Evolutionary conservation across 1,140 invertebrate genomes (phyloP).

Genomic region (Pristionchus pacificus): DNA sequence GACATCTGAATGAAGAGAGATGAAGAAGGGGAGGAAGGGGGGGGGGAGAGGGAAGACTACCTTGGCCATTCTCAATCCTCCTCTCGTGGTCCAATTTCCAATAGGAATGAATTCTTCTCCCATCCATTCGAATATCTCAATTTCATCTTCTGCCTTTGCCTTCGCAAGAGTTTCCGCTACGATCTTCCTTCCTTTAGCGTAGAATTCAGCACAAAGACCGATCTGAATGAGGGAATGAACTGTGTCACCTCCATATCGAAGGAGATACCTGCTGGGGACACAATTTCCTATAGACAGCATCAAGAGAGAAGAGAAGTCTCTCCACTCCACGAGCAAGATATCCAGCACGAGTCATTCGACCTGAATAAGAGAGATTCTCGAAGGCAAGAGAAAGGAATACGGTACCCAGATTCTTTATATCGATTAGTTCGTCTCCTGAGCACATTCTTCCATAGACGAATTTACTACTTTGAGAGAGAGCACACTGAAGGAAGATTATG

Average conservation of each 20-base stretch:
- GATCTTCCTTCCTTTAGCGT: conserved; percentile 42
- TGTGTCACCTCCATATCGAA: too few relatives aligned
- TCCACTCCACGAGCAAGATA: conserved; percentile 47
- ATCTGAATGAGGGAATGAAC: conserved; percentile 8
- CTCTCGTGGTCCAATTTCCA: conserved; percentile 46
- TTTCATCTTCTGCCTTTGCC: conserved; percentile 42
- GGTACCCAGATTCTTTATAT: conserved; percentile 35
- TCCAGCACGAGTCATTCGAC: conserved; percentile 49
- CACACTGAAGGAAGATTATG: too few relatives aligned
- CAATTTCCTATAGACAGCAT: conserved; percentile 33
- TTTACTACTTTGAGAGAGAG: conserved; percentile 38
- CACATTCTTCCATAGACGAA: conserved; percentile 49
- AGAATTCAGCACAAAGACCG: conserved; percentile 46
- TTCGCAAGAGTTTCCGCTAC: conserved; percentile 39
- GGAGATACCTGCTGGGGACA: conserved; percentile 29
- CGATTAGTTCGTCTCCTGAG: conserved; percentile 49
- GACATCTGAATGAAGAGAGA: background rate
- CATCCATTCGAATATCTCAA: conserved; percentile 45
- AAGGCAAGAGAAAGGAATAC: background rate
- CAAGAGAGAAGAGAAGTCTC: conserved; percentile 42
- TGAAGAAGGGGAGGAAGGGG: too few relatives aligned
- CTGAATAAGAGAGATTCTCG: conserved; percentile 20
- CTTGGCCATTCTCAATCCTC: conserved; percentile 29
- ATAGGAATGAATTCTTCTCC: conserved; percentile 28
- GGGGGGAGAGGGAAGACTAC: too few relatives aligned